Base-by-base conservation (phyloP, 2,113 vertebrate genomes). In the Sylvietta virens region DNA sequence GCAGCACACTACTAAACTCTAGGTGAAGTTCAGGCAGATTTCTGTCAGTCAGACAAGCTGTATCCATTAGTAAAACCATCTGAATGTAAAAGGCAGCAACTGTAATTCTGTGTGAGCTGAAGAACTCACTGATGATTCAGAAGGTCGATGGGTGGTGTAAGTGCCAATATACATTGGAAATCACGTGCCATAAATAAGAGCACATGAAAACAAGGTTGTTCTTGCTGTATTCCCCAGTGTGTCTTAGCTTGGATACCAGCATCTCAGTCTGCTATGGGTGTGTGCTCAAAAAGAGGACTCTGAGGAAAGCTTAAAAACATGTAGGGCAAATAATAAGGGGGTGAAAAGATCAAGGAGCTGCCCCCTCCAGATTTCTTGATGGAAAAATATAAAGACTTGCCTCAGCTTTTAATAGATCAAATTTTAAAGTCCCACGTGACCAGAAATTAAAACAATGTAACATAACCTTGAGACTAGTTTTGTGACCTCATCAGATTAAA, bases 371-470 rank as follows among this genome's bases (percentile, higher is more conserved):
- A 48, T 88, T 90, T 79, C 40, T 66, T 60, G 11, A 26, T n/a
- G 35, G 17, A 87, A 77, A 33, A 91, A 86, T 1, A 9, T 67
- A 21, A 81, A 69, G 47, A 42, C n/a, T 71, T 54, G 50, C 65
- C 80, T 93, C 42, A 72, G 37, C 33, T 76, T 94, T 86, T 79
- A 14, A 24, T 90, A 83, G 60, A 81, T 26, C 19, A 10, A 72
- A 15, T 87, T 57, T 96, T 91, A 26, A 88, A 95, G 66, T 78
- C 53, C 60, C 47, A 58, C 4, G 1, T n/a, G 66, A 69, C 39
- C 73, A 96, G 65, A 91, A 93, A 71, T 40, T 56, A 83, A 81
- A 92, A 86, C 48, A 94, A 58, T 37, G 22, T 93, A 69, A 51
- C 21, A 35, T 65, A 84, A 96, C 70, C 69, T 37, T 62, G 39